Conservation (phyloP, 2,797 vertebrate species). For the Notolepis coatsorum region DNA sequence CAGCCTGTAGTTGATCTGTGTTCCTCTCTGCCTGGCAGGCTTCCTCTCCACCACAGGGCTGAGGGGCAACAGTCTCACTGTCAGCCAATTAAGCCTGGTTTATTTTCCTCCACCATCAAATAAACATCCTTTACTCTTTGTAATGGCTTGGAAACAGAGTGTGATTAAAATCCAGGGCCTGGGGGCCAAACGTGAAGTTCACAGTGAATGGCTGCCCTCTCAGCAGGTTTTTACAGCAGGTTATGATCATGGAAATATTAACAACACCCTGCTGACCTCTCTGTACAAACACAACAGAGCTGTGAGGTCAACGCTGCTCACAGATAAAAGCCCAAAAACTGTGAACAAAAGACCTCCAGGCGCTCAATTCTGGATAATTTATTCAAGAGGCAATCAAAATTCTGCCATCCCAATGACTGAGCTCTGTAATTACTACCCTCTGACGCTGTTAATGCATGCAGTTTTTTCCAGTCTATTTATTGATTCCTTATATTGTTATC, state of each 20-base stretch:
- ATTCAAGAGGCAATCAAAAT: slow-evolving; percentile 3
- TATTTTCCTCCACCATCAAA: slow-evolving; percentile 76
- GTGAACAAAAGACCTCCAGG: slow-evolving; percentile 23
- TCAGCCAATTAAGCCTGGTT: slow-evolving; percentile 78
- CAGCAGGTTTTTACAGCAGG: slow-evolving; percentile 48
- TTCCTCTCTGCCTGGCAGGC: slow-evolving; percentile 51
- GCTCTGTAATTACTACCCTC: too few species aligned
- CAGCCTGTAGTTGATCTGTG: slow-evolving; percentile 54
- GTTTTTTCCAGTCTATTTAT: too few species aligned
- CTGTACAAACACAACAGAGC: slow-evolving; percentile 29
- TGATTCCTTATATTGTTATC: too few species aligned
- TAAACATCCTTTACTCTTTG: slow-evolving; percentile 76
- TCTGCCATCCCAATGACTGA: too few species aligned
- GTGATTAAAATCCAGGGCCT: slow-evolving; percentile 70
- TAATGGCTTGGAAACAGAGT: slow-evolving; percentile 75
- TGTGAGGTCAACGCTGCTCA: slow-evolving; percentile 19
- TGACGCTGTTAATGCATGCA: too few species aligned
- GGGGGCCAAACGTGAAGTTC: slow-evolving; percentile 60
- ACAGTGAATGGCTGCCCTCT: slow-evolving; percentile 44
- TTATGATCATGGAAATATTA: slow-evolving; percentile 70
- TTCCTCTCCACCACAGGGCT: slow-evolving; percentile 54
- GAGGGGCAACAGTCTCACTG: slow-evolving; percentile 32
- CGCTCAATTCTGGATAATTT: slow-evolving; percentile 11
- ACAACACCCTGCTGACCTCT: slow-evolving; percentile 57
- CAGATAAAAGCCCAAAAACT: slow-evolving; percentile 26